Evolutionary conservation across 2,113 vertebrate species (phyloP).

Genomic region (Trochalopteron elliotii): DNA sequence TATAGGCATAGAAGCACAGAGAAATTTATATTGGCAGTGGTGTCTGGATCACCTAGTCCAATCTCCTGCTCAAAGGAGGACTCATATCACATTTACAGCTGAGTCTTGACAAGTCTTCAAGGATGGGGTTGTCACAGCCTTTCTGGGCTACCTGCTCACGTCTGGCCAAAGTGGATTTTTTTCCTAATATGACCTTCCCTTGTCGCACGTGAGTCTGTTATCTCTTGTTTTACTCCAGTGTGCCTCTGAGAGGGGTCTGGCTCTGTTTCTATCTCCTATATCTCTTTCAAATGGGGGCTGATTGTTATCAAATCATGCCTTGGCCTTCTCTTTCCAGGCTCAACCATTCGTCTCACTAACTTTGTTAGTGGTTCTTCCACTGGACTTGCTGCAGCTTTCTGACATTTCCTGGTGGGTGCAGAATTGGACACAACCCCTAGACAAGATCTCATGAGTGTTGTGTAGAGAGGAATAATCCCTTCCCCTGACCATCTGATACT

Average conservation of each 20-base stretch:
- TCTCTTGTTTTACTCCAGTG: neutral
- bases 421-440: neutral
- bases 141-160: neutral
- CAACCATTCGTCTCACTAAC: neutral
- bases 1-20: neutral
- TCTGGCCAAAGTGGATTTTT: neutral
- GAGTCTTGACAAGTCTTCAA: neutral
- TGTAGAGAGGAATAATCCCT: neutral
- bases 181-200: neutral
- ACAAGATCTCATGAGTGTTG: neutral
- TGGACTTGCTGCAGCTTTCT: neutral
- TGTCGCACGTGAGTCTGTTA: neutral
- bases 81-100: rapidly evolving
- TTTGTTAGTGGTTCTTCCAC: neutral
- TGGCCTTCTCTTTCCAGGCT: neutral
- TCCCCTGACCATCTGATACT: neutral
- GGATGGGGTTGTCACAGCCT: neutral
- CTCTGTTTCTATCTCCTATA: neutral
- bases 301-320: neutral
- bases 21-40: neutral
- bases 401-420: neutral
- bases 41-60: neutral
- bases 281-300: neutral
- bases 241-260: neutral
- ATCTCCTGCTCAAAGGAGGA: neutral